These are phyloP conservation scores for Catocala fraxini DNA, from an alignment of 2,888 invertebrate genomes.

Conservation along the genomic window DNA sequence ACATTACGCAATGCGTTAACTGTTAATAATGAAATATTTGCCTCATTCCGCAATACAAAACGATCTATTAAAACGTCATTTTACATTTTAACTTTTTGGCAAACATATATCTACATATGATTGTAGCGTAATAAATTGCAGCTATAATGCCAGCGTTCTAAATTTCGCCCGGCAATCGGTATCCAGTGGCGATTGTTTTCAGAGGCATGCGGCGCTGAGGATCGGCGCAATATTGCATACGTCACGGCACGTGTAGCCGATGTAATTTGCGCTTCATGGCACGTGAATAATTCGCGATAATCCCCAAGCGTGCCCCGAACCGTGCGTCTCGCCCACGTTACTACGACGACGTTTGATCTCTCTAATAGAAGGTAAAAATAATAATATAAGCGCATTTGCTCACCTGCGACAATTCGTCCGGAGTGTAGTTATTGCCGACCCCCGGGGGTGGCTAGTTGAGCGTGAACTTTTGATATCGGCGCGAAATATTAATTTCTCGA, in stretches of 20 bases:
- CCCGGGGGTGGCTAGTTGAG: constrained; percentile 83
- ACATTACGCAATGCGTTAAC: constrained; percentile 33
- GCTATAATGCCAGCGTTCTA: constrained; percentile 2
- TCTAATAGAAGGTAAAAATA: constrained; percentile 74
- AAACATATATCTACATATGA: neutral
- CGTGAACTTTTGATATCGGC: constrained; percentile 86
- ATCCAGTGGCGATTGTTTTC: constrained; percentile 69
- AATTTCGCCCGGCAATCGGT: constrained; percentile 36
- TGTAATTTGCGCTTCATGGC: constrained; percentile 84
- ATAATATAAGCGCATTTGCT: constrained; percentile 84
- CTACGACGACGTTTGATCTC: constrained; percentile 83
- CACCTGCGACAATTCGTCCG: constrained; percentile 82
- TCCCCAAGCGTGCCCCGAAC: constrained; percentile 52
- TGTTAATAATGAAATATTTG: constrained; percentile 31
- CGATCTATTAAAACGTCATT: constrained; percentile 19
- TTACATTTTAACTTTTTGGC: neutral
- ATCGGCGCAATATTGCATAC: constrained; percentile 69
- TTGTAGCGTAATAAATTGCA: constrained; percentile 5
- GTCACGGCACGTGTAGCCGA: constrained; percentile 76
- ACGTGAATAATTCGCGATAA: constrained; percentile 84
- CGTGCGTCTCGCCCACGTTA: constrained; percentile 54
- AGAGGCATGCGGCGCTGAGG: constrained; percentile 60
- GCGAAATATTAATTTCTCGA: constrained; percentile 86
- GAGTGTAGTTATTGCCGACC: constrained; percentile 78
- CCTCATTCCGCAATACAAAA: constrained; percentile 24